Percentiles rank a stretch among this genome's conserved stretches.
Conservation (phyloP, 2,888 invertebrate species). For the Ormyrus labotus region DNA sequence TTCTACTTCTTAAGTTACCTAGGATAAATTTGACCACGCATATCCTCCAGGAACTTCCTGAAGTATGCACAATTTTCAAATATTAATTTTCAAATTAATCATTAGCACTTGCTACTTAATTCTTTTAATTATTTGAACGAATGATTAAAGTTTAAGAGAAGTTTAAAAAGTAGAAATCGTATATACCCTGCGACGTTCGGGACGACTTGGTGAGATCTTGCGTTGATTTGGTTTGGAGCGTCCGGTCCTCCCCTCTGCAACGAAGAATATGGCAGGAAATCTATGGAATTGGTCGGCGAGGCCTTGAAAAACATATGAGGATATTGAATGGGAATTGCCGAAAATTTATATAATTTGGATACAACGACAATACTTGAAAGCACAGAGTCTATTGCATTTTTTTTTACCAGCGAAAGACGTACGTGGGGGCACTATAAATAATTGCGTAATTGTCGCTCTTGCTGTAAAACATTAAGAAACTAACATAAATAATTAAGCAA, state of each 20-base stretch:
- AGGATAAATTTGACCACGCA: too few species aligned
- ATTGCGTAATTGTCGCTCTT: slow-evolving; percentile 28
- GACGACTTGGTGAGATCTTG: slow-evolving; percentile 74
- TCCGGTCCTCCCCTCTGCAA: slow-evolving; percentile 77
- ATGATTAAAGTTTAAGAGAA: neutral
- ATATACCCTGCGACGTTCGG: slow-evolving; percentile 74
- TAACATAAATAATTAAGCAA: slow-evolving; percentile 37
- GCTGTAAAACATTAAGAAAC: slow-evolving; percentile 49
- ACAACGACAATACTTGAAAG: slow-evolving; percentile 26
- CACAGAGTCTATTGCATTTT: neutral
- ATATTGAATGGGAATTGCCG: slow-evolving; percentile 15
- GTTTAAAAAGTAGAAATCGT: neutral
- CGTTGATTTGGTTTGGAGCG: slow-evolving; percentile 79
- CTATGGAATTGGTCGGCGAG: slow-evolving; percentile 77
- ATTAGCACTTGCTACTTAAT: too few species aligned
- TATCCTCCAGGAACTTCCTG: too few species aligned
- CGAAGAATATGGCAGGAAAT: slow-evolving; percentile 80
- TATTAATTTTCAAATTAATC: neutral
- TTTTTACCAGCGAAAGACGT: slow-evolving; percentile 55
- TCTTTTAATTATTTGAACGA: too few species aligned
- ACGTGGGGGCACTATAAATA: slow-evolving; percentile 32
- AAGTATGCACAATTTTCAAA: neutral
- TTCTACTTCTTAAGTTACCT: too few species aligned
- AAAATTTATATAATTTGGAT: neutral
- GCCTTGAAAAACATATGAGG: slow-evolving; percentile 66